phyloP scores from a whole-genome alignment of 23 tunicate species.

The Diplosoma virens region DNA sequence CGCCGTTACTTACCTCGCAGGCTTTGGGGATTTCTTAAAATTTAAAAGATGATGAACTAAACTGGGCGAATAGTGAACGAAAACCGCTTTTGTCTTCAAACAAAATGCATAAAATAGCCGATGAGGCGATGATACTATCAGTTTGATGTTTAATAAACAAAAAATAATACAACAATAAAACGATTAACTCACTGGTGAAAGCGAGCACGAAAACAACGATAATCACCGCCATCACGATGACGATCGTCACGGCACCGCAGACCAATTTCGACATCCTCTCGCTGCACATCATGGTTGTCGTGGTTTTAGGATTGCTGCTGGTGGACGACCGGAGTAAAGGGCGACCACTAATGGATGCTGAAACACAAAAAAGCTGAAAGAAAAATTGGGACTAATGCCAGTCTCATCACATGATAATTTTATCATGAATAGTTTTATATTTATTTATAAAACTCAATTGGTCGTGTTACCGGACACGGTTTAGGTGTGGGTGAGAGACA shows the following conservation, averaged over 20 bases:
- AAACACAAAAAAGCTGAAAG: background rate
- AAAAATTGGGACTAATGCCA: background rate
- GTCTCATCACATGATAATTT: no score
- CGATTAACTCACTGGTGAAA: background rate
- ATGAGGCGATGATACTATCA: no score
- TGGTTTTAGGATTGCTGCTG: background rate
- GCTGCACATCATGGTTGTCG: background rate
- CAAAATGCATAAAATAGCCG: no score
- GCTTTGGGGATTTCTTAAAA: no score
- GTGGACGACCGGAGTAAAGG: constrained; percentile 7
- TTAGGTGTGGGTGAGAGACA: no score
- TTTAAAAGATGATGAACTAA: no score
- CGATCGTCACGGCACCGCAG: background rate
- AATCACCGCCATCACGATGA: background rate
- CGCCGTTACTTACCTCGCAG: no score
- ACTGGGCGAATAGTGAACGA: no score
- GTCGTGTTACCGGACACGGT: no score
- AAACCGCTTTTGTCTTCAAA: no score
- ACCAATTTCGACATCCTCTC: background rate
- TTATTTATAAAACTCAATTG: no score
- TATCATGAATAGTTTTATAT: no score
- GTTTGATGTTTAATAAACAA: background rate
- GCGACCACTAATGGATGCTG: constrained; percentile 13
- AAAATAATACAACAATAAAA: background rate
- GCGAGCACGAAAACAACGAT: background rate